Evolutionary conservation across 2,888 invertebrate species (phyloP).

Genomic region (Pyralis farinalis): DNA sequence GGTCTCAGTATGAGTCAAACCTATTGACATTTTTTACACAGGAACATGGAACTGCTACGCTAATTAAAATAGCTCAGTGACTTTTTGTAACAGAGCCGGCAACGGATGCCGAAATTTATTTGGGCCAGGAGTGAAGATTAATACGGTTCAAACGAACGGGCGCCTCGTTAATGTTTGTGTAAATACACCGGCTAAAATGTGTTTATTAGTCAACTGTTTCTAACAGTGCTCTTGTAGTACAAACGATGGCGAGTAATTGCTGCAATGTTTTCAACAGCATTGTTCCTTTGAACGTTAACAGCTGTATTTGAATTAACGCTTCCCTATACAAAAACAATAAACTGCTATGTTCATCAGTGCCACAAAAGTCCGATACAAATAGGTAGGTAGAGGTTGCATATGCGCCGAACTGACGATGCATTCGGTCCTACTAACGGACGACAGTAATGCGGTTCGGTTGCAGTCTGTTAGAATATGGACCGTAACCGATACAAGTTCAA

Average conservation of each 20-base stretch:
- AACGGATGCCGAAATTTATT: slow-evolving; percentile 67
- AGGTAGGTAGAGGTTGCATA: too few relatives aligned
- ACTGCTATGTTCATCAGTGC: not conserved
- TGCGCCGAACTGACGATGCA: too few relatives aligned
- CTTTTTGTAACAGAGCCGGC: slow-evolving; percentile 57
- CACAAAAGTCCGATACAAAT: not conserved
- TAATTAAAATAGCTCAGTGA: slow-evolving; percentile 75
- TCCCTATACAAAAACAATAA: slow-evolving; percentile 3
- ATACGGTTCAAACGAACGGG: slow-evolving; percentile 62
- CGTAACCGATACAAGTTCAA: slow-evolving; percentile 55
- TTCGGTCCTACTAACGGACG: slow-evolving; percentile 5
- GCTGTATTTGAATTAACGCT: slow-evolving; percentile 21
- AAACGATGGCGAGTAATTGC: slow-evolving; percentile 61
- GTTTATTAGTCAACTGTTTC: slow-evolving; percentile 59
- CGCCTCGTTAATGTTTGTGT: slow-evolving; percentile 57
- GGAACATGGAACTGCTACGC: slow-evolving; percentile 63
- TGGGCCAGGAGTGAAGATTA: slow-evolving; percentile 63
- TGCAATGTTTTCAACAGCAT: slow-evolving; percentile 43
- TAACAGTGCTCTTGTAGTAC: slow-evolving; percentile 46
- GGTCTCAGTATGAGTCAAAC: slow-evolving; percentile 35
- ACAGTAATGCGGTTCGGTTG: slow-evolving; percentile 3
- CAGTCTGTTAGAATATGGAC: slow-evolving; percentile 37
- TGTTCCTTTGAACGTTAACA: slow-evolving; percentile 33
- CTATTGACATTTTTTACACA: slow-evolving; percentile 58
- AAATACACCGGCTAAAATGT: slow-evolving; percentile 60